Conservation (phyloP, 1,140 invertebrate genomes). For the honey bee (Apis mellifera) region DNA sequence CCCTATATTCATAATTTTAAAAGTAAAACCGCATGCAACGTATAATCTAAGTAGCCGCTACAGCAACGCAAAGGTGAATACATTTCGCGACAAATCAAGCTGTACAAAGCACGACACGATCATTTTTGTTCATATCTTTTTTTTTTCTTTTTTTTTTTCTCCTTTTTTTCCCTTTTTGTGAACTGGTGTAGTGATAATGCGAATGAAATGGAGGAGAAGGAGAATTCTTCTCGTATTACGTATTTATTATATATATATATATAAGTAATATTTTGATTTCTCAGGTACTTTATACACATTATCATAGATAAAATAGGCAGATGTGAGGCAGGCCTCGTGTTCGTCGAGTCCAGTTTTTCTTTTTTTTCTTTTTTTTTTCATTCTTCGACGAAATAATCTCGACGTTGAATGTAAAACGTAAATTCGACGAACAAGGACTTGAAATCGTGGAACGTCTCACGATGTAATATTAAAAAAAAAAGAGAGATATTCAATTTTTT, state of each 20-base stretch:
- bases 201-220: background rate
- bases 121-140: background rate
- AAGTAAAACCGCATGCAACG: constrained; percentile 67
- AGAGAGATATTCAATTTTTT: background rate
- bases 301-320: constrained; percentile 74
- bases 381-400: background rate
- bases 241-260: constrained; percentile 10
- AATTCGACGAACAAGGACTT: constrained; percentile 33
- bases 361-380: background rate
- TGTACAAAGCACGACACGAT: constrained; percentile 57
- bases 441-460: background rate
- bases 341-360: constrained; percentile 10
- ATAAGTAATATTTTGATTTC: constrained; percentile 71
- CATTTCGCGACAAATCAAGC: constrained; percentile 59
- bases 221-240: constrained; percentile 16
- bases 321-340: constrained; percentile 48
- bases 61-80: constrained; percentile 54
- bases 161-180: background rate
- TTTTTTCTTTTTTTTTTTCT: background rate
- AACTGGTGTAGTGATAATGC: constrained; percentile 1
- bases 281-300: constrained; percentile 81
- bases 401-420: background rate
- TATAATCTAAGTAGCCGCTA: constrained; percentile 56
- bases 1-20: constrained; percentile 55
- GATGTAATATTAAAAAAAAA: background rate